Evolutionary conservation across 2,888 invertebrate species (phyloP), one percentile per base, ranked within the genome.

Genomic region (Caenorhabditis zanzibari): DNA sequence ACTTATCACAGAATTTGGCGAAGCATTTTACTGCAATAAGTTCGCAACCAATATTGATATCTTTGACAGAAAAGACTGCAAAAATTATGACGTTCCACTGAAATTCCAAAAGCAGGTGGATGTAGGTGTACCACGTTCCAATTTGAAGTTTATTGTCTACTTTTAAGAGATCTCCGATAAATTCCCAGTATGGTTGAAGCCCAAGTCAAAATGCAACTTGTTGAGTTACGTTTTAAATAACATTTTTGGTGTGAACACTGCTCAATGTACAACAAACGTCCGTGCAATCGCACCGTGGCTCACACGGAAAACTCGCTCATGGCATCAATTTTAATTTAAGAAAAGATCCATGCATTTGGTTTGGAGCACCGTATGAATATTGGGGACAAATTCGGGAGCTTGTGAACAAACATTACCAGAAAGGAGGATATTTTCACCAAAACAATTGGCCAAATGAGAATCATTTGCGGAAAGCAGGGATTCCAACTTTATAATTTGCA

Each of bases 221-320:
- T 56, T 75, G 22, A 28, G 44, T 5, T 16, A 47, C 1, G 19
- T 32, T 4, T 35, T n/a, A 2, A 22, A 19, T 0, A 24, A 54
- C 6, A 19, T 76, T 2, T 26, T 68, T 1, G 76, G 76, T 1
- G 32, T 76, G 2, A 76, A 76, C 41, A 76, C 76, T 1, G 76
- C 66, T 0, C 76, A 76, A 28, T 76, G 52, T 76, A 76, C 19
- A 14, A 14, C 0, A 76, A 76, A 14, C 1, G 19, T 1, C 44
- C 47, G 0, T 68, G 76, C 7, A 16, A 35, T 6, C 35, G 68
- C 0, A 76, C 76, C 1, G n/a, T 52, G 0, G 76, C 68, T 4
- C 76, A 76, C 28, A 49, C 68, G 68, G 76, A 76, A 26, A 76
- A 76, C 52, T 32, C 68, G 7, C 41, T 76, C 10, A 76, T 76